Conservation (phyloP, 2,797 vertebrate genomes). For the Champsocephalus esox region DNA sequence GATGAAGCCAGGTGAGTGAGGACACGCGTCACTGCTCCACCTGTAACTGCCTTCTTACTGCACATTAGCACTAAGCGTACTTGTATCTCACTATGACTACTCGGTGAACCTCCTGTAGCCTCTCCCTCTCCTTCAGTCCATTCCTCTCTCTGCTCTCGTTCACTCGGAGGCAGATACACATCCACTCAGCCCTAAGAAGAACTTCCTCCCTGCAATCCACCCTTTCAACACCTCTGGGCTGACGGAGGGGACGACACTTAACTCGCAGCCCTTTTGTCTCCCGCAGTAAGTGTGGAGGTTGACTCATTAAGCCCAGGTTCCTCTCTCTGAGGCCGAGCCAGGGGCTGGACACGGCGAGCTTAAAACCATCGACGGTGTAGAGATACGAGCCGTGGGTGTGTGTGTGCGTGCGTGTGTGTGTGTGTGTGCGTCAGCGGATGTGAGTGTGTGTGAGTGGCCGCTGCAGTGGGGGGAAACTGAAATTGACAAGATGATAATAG, state of each 20-base stretch:
- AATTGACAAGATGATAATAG: conserved; percentile 83
- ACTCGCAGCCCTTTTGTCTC: conserved; percentile 77
- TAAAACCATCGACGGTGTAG: conserved; percentile 52
- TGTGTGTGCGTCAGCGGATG: conserved; percentile 2
- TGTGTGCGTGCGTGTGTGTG: conserved; percentile 8
- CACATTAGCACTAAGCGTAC: not conserved
- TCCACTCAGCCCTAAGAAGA: conserved; percentile 72
- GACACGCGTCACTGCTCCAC: not conserved
- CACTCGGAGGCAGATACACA: conserved; percentile 73
- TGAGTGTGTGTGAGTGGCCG: conserved; percentile 50
- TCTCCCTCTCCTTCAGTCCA: conserved; percentile 1
- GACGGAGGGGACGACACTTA: conserved; percentile 74
- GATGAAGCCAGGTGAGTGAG: not conserved
- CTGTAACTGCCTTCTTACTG: not conserved
- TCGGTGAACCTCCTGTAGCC: not conserved
- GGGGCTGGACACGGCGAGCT: conserved; percentile 57
- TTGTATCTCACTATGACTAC: not conserved
- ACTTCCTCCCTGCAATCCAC: conserved; percentile 75
- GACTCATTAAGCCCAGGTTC: conserved; percentile 75
- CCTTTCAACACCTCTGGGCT: conserved; percentile 77
- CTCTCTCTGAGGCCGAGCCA: conserved; percentile 54
- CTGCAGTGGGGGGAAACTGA: conserved; percentile 71
- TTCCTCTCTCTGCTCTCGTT: conserved; percentile 24
- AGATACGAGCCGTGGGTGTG: conserved; percentile 36
- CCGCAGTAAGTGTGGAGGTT: conserved; percentile 72